Evolutionary conservation across 2,888 invertebrate genomes (phyloP).

Genomic region (Tinea semifulvella): DNA sequence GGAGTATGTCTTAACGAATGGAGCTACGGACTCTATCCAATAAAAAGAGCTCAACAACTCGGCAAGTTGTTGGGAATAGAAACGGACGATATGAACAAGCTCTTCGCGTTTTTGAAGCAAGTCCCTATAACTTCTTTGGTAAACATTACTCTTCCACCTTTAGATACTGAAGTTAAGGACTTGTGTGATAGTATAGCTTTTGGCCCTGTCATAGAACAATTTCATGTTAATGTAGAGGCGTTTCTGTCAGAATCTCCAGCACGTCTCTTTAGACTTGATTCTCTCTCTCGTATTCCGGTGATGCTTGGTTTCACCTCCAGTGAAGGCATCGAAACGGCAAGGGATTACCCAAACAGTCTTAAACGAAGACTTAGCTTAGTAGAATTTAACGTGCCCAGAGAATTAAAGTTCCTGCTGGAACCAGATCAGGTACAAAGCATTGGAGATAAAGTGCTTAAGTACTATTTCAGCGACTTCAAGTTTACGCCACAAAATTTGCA

Average conservation of each 20-base stretch:
- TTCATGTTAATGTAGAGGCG: slow-evolving; percentile 31
- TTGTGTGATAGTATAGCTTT: slow-evolving; percentile 43
- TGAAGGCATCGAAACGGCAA: slow-evolving; percentile 53
- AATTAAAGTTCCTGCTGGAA: slow-evolving; percentile 41
- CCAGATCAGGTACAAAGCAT: slow-evolving; percentile 28
- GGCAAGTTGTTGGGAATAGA: slow-evolving; percentile 48
- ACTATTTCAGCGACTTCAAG: slow-evolving; percentile 38
- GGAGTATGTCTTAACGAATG: slow-evolving; percentile 56
- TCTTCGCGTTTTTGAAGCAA: slow-evolving; percentile 38
- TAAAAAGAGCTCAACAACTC: slow-evolving; percentile 48
- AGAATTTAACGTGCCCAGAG: slow-evolving; percentile 48
- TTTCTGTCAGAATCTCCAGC: slow-evolving; percentile 39
- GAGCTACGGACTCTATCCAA: slow-evolving; percentile 42
- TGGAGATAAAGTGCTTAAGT: slow-evolving; percentile 39
- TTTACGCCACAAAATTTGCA: slow-evolving; percentile 34
- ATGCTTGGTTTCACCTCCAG: slow-evolving; percentile 52
- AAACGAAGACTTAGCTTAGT: slow-evolving; percentile 27
- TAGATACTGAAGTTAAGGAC: slow-evolving; percentile 33
- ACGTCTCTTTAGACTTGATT: slow-evolving; percentile 34
- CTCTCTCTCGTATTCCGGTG: slow-evolving; percentile 40
- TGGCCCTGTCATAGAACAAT: slow-evolving; percentile 51
- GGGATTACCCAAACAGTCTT: slow-evolving; percentile 30
- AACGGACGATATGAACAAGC: slow-evolving; percentile 40
- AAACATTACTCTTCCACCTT: slow-evolving; percentile 38
- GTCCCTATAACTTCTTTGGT: slow-evolving; percentile 39